Evolutionary conservation across 2,113 vertebrate genomes (phyloP).

Genomic region (Ifrita kowaldi): DNA sequence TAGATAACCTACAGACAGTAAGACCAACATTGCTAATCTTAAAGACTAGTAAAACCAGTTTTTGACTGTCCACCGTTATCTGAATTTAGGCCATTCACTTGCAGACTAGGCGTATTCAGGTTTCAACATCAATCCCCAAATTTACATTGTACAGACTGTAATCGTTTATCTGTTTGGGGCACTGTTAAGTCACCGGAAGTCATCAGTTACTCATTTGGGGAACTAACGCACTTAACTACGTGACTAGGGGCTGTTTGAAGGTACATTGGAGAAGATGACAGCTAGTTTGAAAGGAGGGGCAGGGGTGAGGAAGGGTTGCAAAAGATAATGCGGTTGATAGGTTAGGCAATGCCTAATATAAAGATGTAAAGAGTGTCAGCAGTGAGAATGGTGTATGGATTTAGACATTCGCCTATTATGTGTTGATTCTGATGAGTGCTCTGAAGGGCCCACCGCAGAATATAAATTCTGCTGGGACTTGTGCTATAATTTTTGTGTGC

Average conservation of each 20-base stretch:
- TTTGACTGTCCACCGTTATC: neutral
- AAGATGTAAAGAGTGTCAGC: neutral
- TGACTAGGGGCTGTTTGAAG: neutral
- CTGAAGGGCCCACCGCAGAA: neutral
- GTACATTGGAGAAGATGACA: neutral
- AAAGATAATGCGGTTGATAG: neutral
- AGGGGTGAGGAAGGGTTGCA: neutral
- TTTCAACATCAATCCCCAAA: neutral
- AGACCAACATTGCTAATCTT: neutral
- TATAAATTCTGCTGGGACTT: neutral
- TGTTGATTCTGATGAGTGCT: neutral
- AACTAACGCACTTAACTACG: fast-evolving
- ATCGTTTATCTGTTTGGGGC: neutral
- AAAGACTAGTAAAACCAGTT: neutral
- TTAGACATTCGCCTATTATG: neutral
- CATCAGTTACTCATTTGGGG: neutral
- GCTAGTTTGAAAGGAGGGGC: neutral
- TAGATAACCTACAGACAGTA: neutral
- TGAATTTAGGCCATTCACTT: neutral
- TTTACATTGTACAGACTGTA: neutral
- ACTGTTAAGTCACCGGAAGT: neutral
- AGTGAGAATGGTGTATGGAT: neutral
- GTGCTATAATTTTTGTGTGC: neutral
- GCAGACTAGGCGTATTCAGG: neutral
- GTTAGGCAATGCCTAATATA: neutral